These are phyloP conservation scores for Dendrolimus punctatus DNA, from an alignment of 1,140 invertebrate genomes.

Conservation along the genomic window DNA sequence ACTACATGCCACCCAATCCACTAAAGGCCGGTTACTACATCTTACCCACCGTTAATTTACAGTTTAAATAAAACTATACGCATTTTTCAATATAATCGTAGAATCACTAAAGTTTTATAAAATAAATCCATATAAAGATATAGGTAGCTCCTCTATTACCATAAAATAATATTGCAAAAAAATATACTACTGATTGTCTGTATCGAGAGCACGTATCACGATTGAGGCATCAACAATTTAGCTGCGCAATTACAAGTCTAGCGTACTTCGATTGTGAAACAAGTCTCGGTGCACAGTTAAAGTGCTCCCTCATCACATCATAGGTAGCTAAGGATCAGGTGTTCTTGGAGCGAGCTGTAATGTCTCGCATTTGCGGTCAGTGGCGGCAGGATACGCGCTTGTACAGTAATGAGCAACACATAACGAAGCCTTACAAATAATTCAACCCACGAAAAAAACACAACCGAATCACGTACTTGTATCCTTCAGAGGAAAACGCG, in stretches of 20 bases:
- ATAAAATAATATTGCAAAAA: conserved; percentile 6
- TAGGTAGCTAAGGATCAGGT: conserved; percentile 19
- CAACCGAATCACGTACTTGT: conserved; percentile 63
- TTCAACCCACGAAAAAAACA: conserved; percentile 65
- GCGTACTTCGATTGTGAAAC: no score
- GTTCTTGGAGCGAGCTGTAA: conserved; percentile 27
- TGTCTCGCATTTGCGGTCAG: conserved; percentile 64
- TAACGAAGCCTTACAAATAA: conserved; percentile 71
- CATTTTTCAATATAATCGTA: no score
- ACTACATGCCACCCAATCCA: no score
- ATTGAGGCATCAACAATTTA: conserved; percentile 39
- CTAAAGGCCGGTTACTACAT: no score
- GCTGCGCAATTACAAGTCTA: conserved; percentile 15
- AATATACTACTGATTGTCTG: neutral
- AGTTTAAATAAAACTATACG: no score
- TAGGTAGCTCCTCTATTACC: conserved; percentile 8
- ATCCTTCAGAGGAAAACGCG: conserved; percentile 65
- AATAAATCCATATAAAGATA: neutral
- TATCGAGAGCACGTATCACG: conserved; percentile 33
- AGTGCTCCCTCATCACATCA: no score
- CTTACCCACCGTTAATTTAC: no score
- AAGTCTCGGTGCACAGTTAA: no score
- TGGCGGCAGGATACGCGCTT: conserved; percentile 59
- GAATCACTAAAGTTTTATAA: no score
- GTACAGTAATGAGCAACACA: conserved; percentile 68